phyloP scores from a whole-genome alignment of 2,113 vertebrate genomes.

The Alces alces region DNA sequence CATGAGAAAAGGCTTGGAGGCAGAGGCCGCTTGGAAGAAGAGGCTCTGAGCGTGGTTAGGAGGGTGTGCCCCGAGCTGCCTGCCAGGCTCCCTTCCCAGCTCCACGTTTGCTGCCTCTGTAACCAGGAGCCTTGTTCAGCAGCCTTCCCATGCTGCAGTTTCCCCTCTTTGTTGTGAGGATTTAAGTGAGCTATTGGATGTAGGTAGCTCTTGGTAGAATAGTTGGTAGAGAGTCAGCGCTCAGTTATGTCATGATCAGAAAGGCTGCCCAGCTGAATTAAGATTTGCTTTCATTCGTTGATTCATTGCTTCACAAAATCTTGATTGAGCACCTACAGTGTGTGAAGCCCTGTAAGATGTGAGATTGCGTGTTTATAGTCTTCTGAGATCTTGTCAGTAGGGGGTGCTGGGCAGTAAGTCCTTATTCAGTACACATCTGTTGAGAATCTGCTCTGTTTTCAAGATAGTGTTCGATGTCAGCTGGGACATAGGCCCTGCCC shows the following conservation, averaged over 20 bases:
- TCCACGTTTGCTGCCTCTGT: background rate
- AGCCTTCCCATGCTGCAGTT: background rate
- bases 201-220: background rate
- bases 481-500: background rate
- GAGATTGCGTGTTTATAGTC: background rate
- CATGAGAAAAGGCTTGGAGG: background rate
- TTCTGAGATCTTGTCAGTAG: background rate
- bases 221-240: background rate
- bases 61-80: fast-evolving
- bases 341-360: background rate
- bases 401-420: background rate
- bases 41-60: background rate
- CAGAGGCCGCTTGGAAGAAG: background rate
- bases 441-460: background rate
- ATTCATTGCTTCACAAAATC: background rate
- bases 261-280: background rate
- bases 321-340: background rate
- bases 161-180: background rate
- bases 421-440: background rate
- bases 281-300: background rate
- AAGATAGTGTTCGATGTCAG: background rate
- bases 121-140: background rate
- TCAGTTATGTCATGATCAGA: background rate
- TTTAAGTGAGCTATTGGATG: background rate
- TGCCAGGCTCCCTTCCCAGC: background rate